Conservation (phyloP, 2,113 vertebrate genomes). For the Pelodiscus sinensis region DNA sequence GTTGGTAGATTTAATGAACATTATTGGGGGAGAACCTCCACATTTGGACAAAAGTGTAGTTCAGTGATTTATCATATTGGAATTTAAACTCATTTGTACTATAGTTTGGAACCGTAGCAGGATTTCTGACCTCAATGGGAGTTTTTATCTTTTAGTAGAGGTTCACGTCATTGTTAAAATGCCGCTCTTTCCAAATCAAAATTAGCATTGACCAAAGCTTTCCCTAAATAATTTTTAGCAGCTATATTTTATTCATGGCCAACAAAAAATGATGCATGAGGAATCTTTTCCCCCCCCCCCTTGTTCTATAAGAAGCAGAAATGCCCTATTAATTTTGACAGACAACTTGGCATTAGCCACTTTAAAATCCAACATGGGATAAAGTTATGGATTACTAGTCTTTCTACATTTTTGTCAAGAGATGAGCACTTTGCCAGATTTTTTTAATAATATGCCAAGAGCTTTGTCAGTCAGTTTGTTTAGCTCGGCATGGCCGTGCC, state of each 20-base stretch:
- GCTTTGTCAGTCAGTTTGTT: constrained; percentile 79
- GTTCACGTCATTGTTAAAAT: constrained; percentile 19
- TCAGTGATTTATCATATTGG: not conserved
- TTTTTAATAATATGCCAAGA: constrained; percentile 77
- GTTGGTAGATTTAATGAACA: constrained; percentile 43
- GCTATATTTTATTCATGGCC: constrained; percentile 77
- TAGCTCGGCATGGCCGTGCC: constrained; percentile 73
- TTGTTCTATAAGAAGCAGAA: constrained; percentile 74
- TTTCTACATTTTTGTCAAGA: constrained; percentile 77
- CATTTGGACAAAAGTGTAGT: constrained; percentile 18
- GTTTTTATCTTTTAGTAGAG: constrained; percentile 41
- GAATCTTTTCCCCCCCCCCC: not conserved
- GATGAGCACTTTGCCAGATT: constrained; percentile 80
- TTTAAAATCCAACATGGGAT: constrained; percentile 79
- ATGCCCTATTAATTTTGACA: constrained; percentile 85
- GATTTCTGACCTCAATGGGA: not conserved
- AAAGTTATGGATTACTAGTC: constrained; percentile 81
- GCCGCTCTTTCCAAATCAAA: constrained; percentile 56
- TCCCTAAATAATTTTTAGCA: constrained; percentile 79
- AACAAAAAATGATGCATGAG: constrained; percentile 76
- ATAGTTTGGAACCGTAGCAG: constrained; percentile 8
- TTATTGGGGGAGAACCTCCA: not conserved
- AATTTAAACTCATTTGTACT: not conserved
- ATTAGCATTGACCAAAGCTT: constrained; percentile 56
- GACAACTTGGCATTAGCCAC: constrained; percentile 82